Evolutionary conservation across 2,888 invertebrate species (phyloP).

Genomic region (Ectemnius cavifrons): DNA sequence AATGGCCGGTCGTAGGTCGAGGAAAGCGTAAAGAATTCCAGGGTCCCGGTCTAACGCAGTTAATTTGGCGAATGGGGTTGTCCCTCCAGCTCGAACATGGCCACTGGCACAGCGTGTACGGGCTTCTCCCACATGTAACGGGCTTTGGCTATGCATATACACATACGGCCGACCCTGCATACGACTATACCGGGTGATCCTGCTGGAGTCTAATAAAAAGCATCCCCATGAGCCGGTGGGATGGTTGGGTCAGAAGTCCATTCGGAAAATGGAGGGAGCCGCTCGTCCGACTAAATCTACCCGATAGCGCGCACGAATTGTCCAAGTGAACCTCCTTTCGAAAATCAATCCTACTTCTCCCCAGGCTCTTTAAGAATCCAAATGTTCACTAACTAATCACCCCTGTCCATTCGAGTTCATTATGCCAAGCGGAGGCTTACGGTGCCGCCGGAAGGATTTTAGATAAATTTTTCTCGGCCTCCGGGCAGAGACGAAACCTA

Average conservation of each 20-base stretch:
- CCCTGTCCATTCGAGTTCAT: accelerated
- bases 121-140: conserved; percentile 31
- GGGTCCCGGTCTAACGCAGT: conserved; percentile 71
- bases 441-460: conserved; percentile 50
- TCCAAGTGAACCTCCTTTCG: conserved; percentile 44
- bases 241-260: conserved; percentile 78
- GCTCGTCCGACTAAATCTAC: conserved; percentile 77
- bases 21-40: conserved; percentile 73
- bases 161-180: conserved; percentile 1
- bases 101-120: conserved; percentile 61
- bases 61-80: conserved; percentile 76
- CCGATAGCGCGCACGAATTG: conserved; percentile 75
- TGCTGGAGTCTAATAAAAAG: conserved; percentile 77
- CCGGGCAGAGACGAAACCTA: conserved; percentile 71
- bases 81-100: conserved; percentile 71
- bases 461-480: conserved; percentile 52
- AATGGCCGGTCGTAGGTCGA: conserved; percentile 71
- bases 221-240: conserved; percentile 71
- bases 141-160: conserved; percentile 17
- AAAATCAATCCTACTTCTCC: conserved; percentile 19
- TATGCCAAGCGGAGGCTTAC: background rate
- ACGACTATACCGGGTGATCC: conserved; percentile 68
- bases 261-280: conserved; percentile 78
- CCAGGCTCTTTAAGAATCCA: conserved; percentile 41
- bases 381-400: background rate